Evolutionary conservation across 1,140 invertebrate genomes (phyloP).

Genomic region (Solen grandis): DNA sequence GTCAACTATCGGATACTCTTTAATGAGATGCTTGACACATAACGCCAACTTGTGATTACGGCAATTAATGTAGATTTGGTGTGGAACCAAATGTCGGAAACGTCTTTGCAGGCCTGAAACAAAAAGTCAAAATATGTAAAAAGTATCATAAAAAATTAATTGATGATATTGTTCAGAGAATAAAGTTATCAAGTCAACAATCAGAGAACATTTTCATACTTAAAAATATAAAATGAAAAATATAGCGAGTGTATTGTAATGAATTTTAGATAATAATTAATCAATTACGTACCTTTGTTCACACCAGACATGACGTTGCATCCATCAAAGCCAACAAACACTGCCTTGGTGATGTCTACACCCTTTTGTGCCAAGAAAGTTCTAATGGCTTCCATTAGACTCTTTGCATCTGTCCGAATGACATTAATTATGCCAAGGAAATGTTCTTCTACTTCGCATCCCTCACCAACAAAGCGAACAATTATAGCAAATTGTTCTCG

Average conservation of each 20-base stretch:
- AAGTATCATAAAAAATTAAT: not conserved
- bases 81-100: slow-evolving; percentile 3
- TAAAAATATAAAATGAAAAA: not conserved
- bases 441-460: not conserved
- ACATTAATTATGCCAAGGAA: not conserved
- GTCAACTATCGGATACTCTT: not conserved
- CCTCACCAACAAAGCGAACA: not conserved
- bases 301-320: not conserved
- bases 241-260: not conserved
- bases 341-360: not conserved
- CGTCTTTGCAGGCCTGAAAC: slow-evolving; percentile 9
- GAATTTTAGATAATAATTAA: not conserved
- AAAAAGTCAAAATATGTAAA: not conserved
- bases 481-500: slow-evolving; percentile 15
- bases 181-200: not conserved
- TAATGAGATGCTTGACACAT: slow-evolving; percentile 18
- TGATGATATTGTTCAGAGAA: not conserved
- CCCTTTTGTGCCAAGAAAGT: not conserved
- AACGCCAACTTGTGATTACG: slow-evolving; percentile 23
- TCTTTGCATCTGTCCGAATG: not conserved
- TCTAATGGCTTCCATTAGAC: too few relatives aligned
- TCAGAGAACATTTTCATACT: not conserved
- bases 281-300: not conserved
- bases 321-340: not conserved
- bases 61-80: slow-evolving; percentile 35